Evolutionary conservation across 2,888 invertebrate genomes (phyloP).

Genomic region (Eupeodes latifasciatus): DNA sequence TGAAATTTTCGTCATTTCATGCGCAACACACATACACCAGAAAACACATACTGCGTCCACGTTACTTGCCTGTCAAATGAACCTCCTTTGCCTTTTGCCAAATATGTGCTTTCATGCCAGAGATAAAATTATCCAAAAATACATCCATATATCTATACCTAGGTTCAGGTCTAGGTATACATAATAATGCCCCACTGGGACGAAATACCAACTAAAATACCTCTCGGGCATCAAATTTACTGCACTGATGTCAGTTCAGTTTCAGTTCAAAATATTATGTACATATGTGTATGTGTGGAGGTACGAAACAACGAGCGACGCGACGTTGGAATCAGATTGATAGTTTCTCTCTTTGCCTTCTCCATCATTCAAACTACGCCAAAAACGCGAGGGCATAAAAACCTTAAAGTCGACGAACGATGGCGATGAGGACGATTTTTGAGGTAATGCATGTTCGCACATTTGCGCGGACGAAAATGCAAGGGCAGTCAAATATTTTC

Average conservation of each 20-base stretch:
- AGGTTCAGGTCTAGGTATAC: conserved; percentile 6
- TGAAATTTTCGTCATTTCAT: neutral
- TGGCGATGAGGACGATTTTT: conserved; percentile 31
- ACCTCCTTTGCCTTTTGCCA: neutral
- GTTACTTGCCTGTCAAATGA: neutral
- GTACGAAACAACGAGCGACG: no score
- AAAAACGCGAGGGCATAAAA: conserved; percentile 42
- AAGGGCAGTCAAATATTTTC: conserved; percentile 60
- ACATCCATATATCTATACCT: neutral
- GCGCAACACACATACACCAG: neutral
- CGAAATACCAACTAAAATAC: conserved; percentile 52
- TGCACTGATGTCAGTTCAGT: neutral
- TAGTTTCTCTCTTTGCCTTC: no score
- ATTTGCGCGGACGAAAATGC: conserved; percentile 41
- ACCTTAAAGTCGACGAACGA: conserved; percentile 4
- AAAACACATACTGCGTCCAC: neutral
- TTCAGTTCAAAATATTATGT: conserved; percentile 31
- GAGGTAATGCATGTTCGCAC: conserved; percentile 61
- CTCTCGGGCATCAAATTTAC: conserved; percentile 50
- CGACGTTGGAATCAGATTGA: no score
- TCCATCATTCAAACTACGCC: neutral
- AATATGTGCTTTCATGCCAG: neutral
- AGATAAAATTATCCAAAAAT: conserved; percentile 56
- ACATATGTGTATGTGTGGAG: neutral
- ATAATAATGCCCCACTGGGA: conserved; percentile 51